Base-by-base conservation (phyloP, 1,140 invertebrate genomes). In the Drosophila pruinosa region DNA sequence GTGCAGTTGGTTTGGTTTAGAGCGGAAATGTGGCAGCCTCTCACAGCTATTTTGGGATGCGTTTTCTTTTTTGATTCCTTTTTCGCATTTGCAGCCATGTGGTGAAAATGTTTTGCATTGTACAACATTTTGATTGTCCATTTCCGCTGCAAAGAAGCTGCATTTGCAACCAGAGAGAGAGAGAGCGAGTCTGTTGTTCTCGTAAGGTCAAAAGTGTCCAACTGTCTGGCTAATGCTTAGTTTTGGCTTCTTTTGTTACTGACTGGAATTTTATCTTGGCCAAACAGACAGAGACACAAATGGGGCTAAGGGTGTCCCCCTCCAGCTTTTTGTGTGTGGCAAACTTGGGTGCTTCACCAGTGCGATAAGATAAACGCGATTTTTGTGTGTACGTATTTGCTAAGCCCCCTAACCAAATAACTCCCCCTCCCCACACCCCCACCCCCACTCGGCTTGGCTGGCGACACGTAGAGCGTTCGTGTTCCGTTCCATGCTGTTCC, bases 211-310 rank as follows among this genome's bases (percentile, higher is more conserved):
- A 24, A n/a, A 52, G 26, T 62, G 45, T 58, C 12, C 19, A 14
- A 24, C 2, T 31, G n/a, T 43, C 8, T 24, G 47, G 7, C 4
- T 15, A 34, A n/a, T 38, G 4, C 10, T 43, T 22, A 34, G 17
- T 26, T 56, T n/a, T 22, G 15, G 15, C 6, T 39, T 38, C 7
- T 41, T 58, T 24, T 34, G 24, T 54, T 45, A 54, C 22, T 15
- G 12, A 17, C 62, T 72, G 70, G 70, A 72, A 72, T 72, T 72
- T 68, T 72, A 72, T 72, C 63, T 72, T 61, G 54, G 24, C 52
- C 22, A 63, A 48, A 67, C 54, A 52, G 45, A 26, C 26, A 43
- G 43, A 62, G 31, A 54, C 19, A 43, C n/a, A 50, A 43, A 61
- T 68, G 70, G 24, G 64, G 64, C 54, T 72, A 61, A 61, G 70